Conservation (phyloP, 2,888 invertebrate genomes). For the Caenorhabditis uteleia region DNA sequence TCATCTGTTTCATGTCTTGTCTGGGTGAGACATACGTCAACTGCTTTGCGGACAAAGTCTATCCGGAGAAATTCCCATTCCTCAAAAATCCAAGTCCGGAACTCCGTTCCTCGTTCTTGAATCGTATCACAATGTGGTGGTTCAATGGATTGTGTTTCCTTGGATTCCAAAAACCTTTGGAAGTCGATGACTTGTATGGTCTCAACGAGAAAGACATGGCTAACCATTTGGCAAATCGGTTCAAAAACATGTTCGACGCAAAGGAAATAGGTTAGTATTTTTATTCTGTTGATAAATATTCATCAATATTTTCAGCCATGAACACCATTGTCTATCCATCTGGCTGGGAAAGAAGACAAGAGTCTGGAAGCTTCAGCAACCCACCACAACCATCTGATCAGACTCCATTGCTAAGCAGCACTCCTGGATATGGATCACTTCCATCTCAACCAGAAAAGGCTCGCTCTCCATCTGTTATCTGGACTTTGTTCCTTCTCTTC, state of each 20-base stretch:
- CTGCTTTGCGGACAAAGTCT: conserved; percentile 57
- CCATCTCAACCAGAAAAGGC: conserved; percentile 5
- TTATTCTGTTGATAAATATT: too few species aligned
- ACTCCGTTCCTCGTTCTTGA: conserved; percentile 82
- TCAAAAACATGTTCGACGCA: too few species aligned
- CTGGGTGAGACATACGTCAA: conserved; percentile 58
- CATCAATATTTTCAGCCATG: too few species aligned
- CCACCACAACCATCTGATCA: conserved; percentile 10
- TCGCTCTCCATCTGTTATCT: conserved; percentile 41
- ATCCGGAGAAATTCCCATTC: conserved; percentile 51
- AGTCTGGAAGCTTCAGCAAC: too few species aligned
- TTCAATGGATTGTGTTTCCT: conserved; percentile 74
- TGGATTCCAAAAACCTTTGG: conserved; percentile 65
- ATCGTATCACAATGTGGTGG: conserved; percentile 87
- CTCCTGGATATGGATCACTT: conserved; percentile 38
- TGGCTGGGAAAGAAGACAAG: too few species aligned
- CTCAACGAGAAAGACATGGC: conserved; percentile 62
- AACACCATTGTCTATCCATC: too few species aligned
- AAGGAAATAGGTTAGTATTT: too few species aligned
- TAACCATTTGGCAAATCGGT: too few species aligned
- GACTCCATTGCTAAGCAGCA: conserved; percentile 43
- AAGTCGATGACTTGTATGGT: conserved; percentile 59
- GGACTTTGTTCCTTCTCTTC: conserved; percentile 59
- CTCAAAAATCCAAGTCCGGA: conserved; percentile 83
- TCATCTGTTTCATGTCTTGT: conserved; percentile 59